Evolutionary conservation across 2,797 vertebrate genomes (phyloP), one percentile per base, ranked within the genome.

Genomic region (Acipenser transmontanus): DNA sequence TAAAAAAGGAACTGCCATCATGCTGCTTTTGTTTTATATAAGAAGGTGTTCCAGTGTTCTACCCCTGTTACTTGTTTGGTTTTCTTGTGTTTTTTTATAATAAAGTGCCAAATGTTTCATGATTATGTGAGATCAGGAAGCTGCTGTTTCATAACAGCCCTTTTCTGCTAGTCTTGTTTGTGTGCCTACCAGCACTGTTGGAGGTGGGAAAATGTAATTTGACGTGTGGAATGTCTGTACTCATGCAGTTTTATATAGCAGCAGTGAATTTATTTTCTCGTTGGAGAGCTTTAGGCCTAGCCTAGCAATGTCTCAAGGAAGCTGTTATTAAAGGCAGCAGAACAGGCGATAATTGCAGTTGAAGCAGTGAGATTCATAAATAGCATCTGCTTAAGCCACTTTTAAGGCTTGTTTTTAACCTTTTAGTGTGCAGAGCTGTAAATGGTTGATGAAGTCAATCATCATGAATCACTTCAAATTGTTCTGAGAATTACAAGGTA

Each of bases 321-420:
- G 63, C 57, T 17, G 63, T 50, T 70, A 68, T 68, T 49, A 68
- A 66, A 61, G 69, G 67, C 68, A 73, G 65, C 64, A 64, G 74
- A 78, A 77, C 76, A 76, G 70, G 73, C 72, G 70, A 64, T 76
- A 68, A 74, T 76, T 80, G 75, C 72, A 69, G 50, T 56, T 49
- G 63, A 68, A 4, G 9, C 64, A 67, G 51, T 68, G 73, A 76
- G 71, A 74, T 64, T 71, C 71, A 68, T 64, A 68, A 75, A 69
- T 64, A 75, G 68, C 74, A 74, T 82, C 74, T 77, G 71, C 72
- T 77, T 77, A 65, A 74, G 59, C 71, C 70, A 70, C 66, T 78
- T 54, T 76, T 74, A 69, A 68, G 70, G 68, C 72, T 77, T 74
- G 77, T 67, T 69, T 17, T 70, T 71, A 77, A 76, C 66, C 69